Evolutionary conservation across 2,888 invertebrate species (phyloP), one percentile per base, ranked within the genome.

Genomic region (Euzophera pinguis): DNA sequence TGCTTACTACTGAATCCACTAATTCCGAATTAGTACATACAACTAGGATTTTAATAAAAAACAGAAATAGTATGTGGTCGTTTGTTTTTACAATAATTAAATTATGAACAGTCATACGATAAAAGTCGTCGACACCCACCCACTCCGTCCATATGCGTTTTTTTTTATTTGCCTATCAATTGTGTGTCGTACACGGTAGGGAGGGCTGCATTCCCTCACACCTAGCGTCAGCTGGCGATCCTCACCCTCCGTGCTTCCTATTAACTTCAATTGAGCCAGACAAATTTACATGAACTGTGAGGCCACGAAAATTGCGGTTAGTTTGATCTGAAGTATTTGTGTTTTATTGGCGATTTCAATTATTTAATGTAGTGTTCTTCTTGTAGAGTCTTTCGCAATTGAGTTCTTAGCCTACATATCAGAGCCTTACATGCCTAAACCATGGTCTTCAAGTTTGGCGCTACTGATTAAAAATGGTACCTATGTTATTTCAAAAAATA

Each of bases 231-330:
- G 89, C 89, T 88, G 87, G 81, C 73, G 67, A 71, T 74, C 82
- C 84, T 81, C 82, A 82, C 89, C 89, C 89, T 88, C 85, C 76
- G 74, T 73, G 74, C 71, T 78, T 78, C 81, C 82, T 87, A 89
- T 89, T 89, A 89, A 89, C 89, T 90, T 89, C 90, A 90, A 90
- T 90, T 90, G 89, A 87, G 88, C 83, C 71, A 78, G 81, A 88
- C 88, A 89, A 89, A 90, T 90, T 89, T 88, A 89, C 89, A 89
- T 90, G 81, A 75, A 75, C 64, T 63, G 55, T 52, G 56, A 58
- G 75, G 85, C 81, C 66, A 73, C n/a, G 45, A 57, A 63, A 64
- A 6, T 0, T 55, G 77, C 75, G 75, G 35, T 52, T 29, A 9
- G 7, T 32, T 9, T 10, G 10, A 6, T 32, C 10, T n/a, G n/a